These are phyloP conservation scores for Pampusana beccarii DNA, from an alignment of 2,113 vertebrate species.

Conservation along the genomic window DNA sequence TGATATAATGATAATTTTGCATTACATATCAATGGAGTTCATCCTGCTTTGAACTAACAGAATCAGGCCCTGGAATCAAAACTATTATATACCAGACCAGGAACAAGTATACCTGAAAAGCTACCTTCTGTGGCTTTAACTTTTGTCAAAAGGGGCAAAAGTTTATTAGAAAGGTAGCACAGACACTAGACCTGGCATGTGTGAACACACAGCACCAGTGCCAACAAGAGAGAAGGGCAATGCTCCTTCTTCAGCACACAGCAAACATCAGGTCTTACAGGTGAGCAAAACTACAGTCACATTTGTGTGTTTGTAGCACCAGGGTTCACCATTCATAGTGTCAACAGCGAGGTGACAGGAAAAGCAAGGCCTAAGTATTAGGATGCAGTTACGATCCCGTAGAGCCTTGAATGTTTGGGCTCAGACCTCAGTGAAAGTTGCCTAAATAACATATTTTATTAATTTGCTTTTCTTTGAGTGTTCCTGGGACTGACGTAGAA, in stretches of 20 bases:
- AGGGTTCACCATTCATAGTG: background rate
- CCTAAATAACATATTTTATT: background rate
- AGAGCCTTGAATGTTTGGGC: background rate
- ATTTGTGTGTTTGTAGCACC: background rate
- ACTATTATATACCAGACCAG: background rate
- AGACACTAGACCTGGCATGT: background rate
- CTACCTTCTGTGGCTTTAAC: background rate
- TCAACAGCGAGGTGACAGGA: background rate
- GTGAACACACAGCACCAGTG: background rate
- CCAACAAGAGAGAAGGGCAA: background rate
- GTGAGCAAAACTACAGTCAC: background rate
- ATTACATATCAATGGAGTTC: background rate
- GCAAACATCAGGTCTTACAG: background rate
- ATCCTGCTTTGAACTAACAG: background rate
- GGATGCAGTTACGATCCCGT: accelerated
- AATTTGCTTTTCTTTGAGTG: background rate
- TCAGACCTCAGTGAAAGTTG: background rate
- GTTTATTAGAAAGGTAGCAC: background rate
- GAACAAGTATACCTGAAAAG: background rate
- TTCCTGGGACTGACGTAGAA: background rate
- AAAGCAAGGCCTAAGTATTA: background rate
- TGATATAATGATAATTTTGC: background rate
- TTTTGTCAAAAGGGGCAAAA: background rate
- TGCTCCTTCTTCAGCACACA: background rate
- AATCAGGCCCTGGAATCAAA: background rate